Conservation (phyloP, 1,140 invertebrate species). For the Pseudachorutes palmiensis region DNA sequence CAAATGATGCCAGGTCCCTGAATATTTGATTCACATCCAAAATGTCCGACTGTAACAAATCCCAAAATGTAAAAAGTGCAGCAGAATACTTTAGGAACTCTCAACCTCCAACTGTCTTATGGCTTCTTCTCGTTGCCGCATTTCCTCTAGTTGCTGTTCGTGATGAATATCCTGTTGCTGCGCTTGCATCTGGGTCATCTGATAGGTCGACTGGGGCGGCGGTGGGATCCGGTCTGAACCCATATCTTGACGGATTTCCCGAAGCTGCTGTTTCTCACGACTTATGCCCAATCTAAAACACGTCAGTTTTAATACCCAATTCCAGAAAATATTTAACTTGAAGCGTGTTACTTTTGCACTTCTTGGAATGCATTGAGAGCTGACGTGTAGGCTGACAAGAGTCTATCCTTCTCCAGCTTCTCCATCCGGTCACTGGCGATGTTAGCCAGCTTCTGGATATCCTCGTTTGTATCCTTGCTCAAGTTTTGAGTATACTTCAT, state of each 20-base stretch:
- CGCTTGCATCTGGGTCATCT: not conserved
- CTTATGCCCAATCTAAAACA: not conserved
- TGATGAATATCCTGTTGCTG: constrained; percentile 19
- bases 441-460: constrained; percentile 68
- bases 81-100: too few species aligned
- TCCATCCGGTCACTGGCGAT: constrained; percentile 43
- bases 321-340: not conserved
- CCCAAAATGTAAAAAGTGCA: constrained; percentile 23
- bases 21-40: constrained; percentile 96
- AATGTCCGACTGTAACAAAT: constrained; percentile 70
- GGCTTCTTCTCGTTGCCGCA: constrained; percentile 47
- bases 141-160: constrained; percentile 21
- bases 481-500: constrained; percentile 92
- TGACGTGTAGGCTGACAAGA: constrained; percentile 87
- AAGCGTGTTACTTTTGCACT: constrained; percentile 43
- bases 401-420: constrained; percentile 81
- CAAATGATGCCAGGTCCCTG: constrained; percentile 89
- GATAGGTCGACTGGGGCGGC: not conserved
- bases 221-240: not conserved
- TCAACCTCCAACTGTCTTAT: constrained; percentile 86
- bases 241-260: constrained; percentile 44
- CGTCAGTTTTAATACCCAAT: not conserved
- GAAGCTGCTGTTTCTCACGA: constrained; percentile 51
- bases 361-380: constrained; percentile 78
- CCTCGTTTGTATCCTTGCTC: constrained; percentile 83